A percentile compares a stretch with the other conserved stretches of the same genome.
Conservation (phyloP, 2,888 invertebrate species). For the Polylopha cassiicola region DNA sequence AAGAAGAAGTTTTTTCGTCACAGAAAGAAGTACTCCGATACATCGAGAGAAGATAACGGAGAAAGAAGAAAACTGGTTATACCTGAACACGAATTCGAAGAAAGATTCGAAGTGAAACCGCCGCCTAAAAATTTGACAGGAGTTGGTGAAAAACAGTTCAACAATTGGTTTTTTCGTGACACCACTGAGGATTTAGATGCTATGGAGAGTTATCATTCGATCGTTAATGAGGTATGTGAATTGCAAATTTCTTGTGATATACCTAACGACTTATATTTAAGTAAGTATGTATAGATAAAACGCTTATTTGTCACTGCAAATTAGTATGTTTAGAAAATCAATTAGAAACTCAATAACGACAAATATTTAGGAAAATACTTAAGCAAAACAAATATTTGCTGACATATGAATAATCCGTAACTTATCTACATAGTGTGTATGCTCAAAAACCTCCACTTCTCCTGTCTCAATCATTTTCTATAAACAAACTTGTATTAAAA, state of each 20-base stretch:
- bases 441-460: too few species aligned
- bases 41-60: conserved; percentile 36
- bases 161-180: conserved; percentile 66
- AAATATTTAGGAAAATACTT: too few species aligned
- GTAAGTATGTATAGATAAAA: conserved; percentile 10
- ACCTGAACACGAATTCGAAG: conserved; percentile 79
- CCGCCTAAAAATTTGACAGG: conserved; percentile 52
- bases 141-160: conserved; percentile 42
- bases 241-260: conserved; percentile 4
- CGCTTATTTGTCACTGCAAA: conserved; percentile 17
- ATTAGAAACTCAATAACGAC: too few species aligned
- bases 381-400: too few species aligned
- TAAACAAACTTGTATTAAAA: too few species aligned
- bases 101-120: conserved; percentile 73
- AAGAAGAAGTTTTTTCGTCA: conserved; percentile 67
- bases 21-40: conserved; percentile 54
- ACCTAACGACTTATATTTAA: conserved; percentile 18
- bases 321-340: neutral
- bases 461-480: too few species aligned
- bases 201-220: conserved; percentile 48
- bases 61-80: conserved; percentile 52
- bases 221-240: conserved; percentile 44
- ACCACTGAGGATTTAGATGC: conserved; percentile 60
- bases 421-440: too few species aligned
- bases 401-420: too few species aligned